A percentile compares a stretch with the other conserved stretches of the same genome.
phyloP scores from a whole-genome alignment of 2,113 vertebrate genomes.

The Butastur rufipennis region DNA sequence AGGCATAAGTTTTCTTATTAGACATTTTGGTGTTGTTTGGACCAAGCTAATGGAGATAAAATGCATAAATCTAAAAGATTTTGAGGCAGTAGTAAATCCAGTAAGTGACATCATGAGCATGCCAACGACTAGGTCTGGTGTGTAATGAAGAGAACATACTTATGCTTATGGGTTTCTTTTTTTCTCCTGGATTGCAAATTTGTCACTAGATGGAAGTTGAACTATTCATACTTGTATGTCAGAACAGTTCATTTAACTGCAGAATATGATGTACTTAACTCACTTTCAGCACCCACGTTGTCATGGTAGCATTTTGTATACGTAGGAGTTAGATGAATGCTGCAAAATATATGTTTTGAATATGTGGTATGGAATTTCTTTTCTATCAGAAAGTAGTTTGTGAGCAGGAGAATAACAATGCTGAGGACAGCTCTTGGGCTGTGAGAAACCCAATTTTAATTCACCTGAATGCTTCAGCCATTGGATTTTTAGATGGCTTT shows the following conservation, averaged over 20 bases:
- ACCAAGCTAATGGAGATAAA: neutral
- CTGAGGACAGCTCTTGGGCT: neutral
- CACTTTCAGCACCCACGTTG: neutral
- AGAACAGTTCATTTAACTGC: neutral
- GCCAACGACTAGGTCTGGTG: accelerated
- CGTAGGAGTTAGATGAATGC: neutral
- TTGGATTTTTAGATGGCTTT: neutral
- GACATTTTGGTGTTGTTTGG: neutral
- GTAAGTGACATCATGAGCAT: accelerated
- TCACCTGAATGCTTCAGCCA: neutral
- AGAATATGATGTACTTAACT: neutral
- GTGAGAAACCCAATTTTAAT: neutral
- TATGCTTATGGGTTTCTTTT: accelerated
- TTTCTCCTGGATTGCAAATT: neutral
- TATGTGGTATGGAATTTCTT: neutral
- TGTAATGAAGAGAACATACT: neutral
- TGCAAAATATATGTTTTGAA: neutral
- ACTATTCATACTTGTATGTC: neutral
- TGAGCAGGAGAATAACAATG: neutral
- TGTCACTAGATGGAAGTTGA: neutral
- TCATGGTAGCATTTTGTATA: neutral
- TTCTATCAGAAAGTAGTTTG: neutral
- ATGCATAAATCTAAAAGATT: neutral
- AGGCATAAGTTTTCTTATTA: neutral
- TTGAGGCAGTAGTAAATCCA: neutral